Evolutionary conservation across 2,797 vertebrate genomes (phyloP).

Genomic region (Macropus fuliginosus): DNA sequence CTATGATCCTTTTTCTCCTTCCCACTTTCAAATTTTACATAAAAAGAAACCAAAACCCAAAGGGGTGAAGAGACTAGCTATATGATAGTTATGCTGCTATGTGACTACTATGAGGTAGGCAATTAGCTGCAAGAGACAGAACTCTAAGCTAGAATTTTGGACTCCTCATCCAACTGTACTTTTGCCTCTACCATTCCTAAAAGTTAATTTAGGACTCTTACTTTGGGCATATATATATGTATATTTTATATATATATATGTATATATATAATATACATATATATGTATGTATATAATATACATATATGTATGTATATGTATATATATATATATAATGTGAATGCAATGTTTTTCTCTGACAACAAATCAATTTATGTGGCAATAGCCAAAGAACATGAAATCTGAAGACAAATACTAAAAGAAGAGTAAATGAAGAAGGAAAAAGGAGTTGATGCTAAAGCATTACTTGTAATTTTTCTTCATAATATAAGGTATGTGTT

Average conservation of each 20-base stretch:
- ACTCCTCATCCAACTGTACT: neutral
- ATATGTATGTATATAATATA: too few species aligned
- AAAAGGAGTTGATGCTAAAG: neutral
- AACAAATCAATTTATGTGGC: constrained; percentile 1
- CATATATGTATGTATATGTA: too few species aligned
- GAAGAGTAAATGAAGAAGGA: neutral
- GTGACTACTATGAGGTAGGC: neutral
- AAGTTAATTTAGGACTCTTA: constrained; percentile 15
- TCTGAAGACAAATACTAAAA: neutral
- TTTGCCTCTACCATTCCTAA: neutral
- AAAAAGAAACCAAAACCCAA: constrained; percentile 13
- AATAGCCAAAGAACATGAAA: neutral
- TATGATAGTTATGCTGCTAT: neutral
- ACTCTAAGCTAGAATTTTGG: neutral
- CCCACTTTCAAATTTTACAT: neutral
- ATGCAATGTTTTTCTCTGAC: neutral
- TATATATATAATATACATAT: too few species aligned
- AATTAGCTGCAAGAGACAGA: neutral
- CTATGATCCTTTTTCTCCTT: neutral
- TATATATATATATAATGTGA: neutral
- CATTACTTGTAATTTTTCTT: neutral
- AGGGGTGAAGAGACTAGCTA: neutral
- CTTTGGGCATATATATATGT: neutral
- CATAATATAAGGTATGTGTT: neutral
- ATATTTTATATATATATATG: neutral